phyloP scores from a whole-genome alignment of 2,113 vertebrate genomes.

The Trematocara macrostoma region DNA sequence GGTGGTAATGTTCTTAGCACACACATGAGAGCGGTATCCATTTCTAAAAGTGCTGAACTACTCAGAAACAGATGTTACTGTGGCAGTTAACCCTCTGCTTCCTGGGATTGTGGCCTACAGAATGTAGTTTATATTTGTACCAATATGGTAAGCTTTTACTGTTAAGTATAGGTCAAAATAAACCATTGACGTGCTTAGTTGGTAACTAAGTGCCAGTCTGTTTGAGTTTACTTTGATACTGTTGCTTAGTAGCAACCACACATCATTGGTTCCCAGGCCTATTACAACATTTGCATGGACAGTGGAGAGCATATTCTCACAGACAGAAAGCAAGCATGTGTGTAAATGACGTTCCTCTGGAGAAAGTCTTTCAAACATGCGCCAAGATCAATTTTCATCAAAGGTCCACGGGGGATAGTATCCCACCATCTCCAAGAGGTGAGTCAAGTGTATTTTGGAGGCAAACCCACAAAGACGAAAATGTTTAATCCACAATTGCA shows the following conservation, averaged over 20 bases:
- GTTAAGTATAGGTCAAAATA: not conserved
- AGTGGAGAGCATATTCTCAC: conserved; percentile 38
- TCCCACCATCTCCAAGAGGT: conserved; percentile 56
- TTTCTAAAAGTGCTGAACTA: not conserved
- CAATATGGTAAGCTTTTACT: not conserved
- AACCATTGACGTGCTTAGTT: not conserved
- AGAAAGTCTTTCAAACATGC: conserved; percentile 39
- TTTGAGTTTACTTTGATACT: conserved; percentile 9
- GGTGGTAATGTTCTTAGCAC: not conserved
- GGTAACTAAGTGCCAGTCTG: not conserved
- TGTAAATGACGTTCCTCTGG: conserved; percentile 41
- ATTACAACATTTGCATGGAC: conserved; percentile 7
- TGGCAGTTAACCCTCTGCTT: not conserved
- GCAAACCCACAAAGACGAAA: conserved; percentile 25
- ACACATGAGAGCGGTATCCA: not conserved
- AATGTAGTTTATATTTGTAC: not conserved
- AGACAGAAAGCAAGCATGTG: conserved; percentile 33
- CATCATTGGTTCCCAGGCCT: conserved; percentile 36
- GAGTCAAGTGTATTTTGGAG: conserved; percentile 60
- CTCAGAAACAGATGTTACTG: not conserved
- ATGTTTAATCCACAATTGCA: conserved; percentile 42
- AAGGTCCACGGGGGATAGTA: conserved; percentile 30
- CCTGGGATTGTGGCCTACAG: not conserved
- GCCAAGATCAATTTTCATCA: conserved; percentile 66
- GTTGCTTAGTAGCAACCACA: not conserved